A percentile compares a stretch with the other conserved stretches of the same genome.
These are phyloP conservation scores for Tetragonula clypearis DNA, from an alignment of 1,140 invertebrate species.

Conservation along the genomic window DNA sequence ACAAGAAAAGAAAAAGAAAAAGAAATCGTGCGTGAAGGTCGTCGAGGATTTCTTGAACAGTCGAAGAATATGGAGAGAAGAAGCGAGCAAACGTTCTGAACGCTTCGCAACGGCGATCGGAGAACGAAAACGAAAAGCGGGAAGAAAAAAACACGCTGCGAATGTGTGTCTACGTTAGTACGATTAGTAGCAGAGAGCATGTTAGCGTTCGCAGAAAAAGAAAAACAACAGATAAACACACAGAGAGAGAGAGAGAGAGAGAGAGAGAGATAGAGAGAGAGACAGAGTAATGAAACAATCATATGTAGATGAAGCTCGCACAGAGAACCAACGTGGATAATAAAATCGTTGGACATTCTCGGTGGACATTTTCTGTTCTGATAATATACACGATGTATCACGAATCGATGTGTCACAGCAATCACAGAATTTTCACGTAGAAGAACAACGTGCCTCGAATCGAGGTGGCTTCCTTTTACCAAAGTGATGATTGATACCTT, in stretches of 20 bases:
- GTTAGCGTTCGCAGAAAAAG: constrained; percentile 66
- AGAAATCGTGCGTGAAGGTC: neutral
- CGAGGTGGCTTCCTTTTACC: neutral
- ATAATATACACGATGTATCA: constrained; percentile 18
- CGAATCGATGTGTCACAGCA: constrained; percentile 7
- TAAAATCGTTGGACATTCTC: constrained; percentile 29
- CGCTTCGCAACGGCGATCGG: constrained; percentile 31
- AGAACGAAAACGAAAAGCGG: constrained; percentile 48
- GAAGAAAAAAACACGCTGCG: neutral
- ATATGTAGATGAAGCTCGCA: constrained; percentile 71
- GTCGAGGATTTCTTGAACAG: neutral
- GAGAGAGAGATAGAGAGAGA: constrained; percentile 55
- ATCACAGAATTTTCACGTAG: constrained; percentile 7
- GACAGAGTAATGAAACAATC: constrained; percentile 43
- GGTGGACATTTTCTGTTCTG: constrained; percentile 14
- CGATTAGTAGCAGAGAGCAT: constrained; percentile 66
- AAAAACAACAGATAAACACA: constrained; percentile 69
- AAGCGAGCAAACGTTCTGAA: neutral
- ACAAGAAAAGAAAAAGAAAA: too few relatives aligned
- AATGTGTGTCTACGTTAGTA: constrained; percentile 46
- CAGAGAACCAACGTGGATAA: constrained; percentile 59
- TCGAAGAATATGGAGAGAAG: neutral
- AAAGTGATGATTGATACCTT: too few relatives aligned
- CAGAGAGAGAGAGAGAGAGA: constrained; percentile 57
- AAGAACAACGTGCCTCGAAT: constrained; percentile 34